Base-by-base conservation (phyloP, 2,888 invertebrate species). In the Hybos culiciformis region DNA sequence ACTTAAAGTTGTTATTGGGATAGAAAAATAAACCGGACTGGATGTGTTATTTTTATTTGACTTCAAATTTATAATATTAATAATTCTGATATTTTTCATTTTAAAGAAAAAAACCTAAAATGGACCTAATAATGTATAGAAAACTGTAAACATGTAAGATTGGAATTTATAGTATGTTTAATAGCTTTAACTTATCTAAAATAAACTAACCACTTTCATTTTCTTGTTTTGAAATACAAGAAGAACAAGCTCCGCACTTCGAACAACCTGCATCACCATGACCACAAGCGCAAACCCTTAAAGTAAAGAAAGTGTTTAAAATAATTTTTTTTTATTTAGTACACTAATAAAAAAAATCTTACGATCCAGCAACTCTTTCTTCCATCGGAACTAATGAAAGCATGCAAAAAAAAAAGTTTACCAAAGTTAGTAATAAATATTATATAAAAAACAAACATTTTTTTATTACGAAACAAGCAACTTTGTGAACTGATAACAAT, bases 241-340 rank as follows among this genome's bases (percentile, higher is more conserved):
- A 75, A 33, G 88, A 74, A 61, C 97, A 97, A 26, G 87, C 79
- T 3, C 96, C 94, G 64, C 97, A 97, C 48, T 83, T 80, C 2
- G 82, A 77, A 59, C 94, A 96, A 0, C 94, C 94, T 42, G 91
- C 84, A 61, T 94, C 93, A 1, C 94, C 96, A 60, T 87, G 84
- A 3, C 94, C 94, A 69, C 94, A 96, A 1, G 92, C 91, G 66
- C 94, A 96, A 55, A 83, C 82, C 57, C 91, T 92, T 53, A 11
- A 29, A 41, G 18, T 20, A 34, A 32, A 31, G 21, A 7, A 2
- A 37, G 4, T 29, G 12, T 6, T 12, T 29, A n/a, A 29, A n/a
- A 14, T 11, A 21, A 18, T 19, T 4, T 34, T 2, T 19, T 19
- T 19, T 34, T 19, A 18, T 5, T 12, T 9, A 33, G 12, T 32